Evolutionary conservation across 2,797 vertebrate species (phyloP), one percentile per base, ranked within the genome.

Genomic region (Chlorospingus semifuscus): DNA sequence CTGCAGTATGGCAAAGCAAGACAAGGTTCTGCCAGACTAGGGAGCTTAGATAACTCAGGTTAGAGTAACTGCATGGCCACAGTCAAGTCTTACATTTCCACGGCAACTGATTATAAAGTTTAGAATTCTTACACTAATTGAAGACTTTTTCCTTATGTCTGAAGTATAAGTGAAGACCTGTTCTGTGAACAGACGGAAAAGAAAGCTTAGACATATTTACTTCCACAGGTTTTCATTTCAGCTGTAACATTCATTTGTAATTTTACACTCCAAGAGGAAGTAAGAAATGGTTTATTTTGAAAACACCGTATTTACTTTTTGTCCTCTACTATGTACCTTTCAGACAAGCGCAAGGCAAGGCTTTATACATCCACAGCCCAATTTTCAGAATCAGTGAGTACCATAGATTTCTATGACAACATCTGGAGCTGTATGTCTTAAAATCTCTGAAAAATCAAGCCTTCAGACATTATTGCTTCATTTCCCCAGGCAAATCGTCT

Each of bases 401-500:
- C 27, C 0, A 0, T 4, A 57, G 83, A 83, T 87, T 90, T 74
- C 50, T 89, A 16, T 82, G 86, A 56, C 90, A 93, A 90, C 83
- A 87, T 72, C 88, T 95, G 93, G 88, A 93, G 63, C 49, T 87
- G 23, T 83, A 53, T 39, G 44, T 79, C 74, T 90, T 81, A 76
- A 86, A 70, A 89, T 53, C 63, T 89, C 71, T 84, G 74, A 76
- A 94, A 95, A 95, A 95, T 74, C 90, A 92, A 74, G 60, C 59
- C 83, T 92, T 95, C 70, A 94, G 77, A 84, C 5, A 42, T 89
- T 94, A 92, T 57, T 93, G 83, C 80, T 93, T 96, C 77, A 90
- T 96, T 96, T 95, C 86, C 78, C 60, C 81, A 89, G 88, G 94
- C 93, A 93, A 93, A 95, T 94, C 10, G 2, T 94, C 86, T 92